Evolutionary conservation across 2,888 invertebrate species (phyloP), one percentile per base, ranked within the genome.

Genomic region (Philopedon plagiatum): DNA sequence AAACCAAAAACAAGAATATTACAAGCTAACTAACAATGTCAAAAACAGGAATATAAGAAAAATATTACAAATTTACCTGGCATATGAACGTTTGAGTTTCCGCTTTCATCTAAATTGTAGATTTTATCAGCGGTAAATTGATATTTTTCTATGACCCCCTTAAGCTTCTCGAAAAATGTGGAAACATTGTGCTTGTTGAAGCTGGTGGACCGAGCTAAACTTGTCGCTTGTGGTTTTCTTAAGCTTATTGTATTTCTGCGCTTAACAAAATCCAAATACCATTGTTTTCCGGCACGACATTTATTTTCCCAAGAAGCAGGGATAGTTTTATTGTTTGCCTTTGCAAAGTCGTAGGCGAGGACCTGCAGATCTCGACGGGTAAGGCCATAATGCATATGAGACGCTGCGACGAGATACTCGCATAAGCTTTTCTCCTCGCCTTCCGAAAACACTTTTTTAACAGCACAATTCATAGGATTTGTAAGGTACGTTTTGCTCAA

Each of bases 161-260:
- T 56, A 11, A 32, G 23, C 32, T 32, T 56, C 15, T 3, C 3
- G 15, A 32, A 29, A 32, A 32, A 32, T 32, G 23, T n/a, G n/a
- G 29, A 29, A 56, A 56, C 56, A 56, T 56, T 56, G 18, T 56
- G 29, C 34, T 32, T 29, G 18, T 56, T 56, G 56, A 56, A 32
- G 56, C 56, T 56, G 1, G 56, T 56, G 32, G 56, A 29, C 4
- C 56, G 29, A 5, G 56, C n/a, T 32, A 56, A 32, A 56, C 56
- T 56, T 32, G 56, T 56, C 5, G 13, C 3, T 32, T 32, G 32
- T n/a, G 56, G 56, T 32, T 56, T 56, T 56, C 56, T 29, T 56
- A 32, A 32, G 18, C 32, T 29, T 29, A 56, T n/a, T 32, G 13
- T n/a, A n/a, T n/a, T n/a, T n/a, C n/a, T n/a, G n/a, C n/a, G n/a